These are phyloP conservation scores for Scolopax mira DNA, from an alignment of 2,113 vertebrate species.

Conservation along the genomic window DNA sequence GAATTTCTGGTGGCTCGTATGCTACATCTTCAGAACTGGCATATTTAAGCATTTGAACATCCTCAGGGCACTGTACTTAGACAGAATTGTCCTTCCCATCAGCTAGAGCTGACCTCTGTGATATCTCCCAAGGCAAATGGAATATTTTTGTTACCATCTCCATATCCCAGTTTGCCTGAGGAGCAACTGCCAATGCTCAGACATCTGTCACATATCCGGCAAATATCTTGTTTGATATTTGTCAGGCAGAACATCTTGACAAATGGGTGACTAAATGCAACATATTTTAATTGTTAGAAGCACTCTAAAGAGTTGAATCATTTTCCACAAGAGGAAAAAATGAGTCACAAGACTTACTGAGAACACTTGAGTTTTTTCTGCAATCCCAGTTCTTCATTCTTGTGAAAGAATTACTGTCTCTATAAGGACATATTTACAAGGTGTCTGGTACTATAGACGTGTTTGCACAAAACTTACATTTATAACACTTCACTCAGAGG, in stretches of 20 bases:
- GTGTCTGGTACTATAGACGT: background rate
- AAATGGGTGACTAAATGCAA: background rate
- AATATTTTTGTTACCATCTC: background rate
- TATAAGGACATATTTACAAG: background rate
- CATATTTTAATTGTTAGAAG: background rate
- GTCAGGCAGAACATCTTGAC: background rate
- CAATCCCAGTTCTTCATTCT: background rate
- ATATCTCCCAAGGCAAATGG: background rate
- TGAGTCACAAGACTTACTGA: background rate
- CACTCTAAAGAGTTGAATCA: background rate
- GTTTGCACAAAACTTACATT: background rate
- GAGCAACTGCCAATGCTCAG: background rate
- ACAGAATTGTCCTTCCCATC: background rate
- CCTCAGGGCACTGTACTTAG: background rate
- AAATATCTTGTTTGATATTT: background rate
- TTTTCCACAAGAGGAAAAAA: background rate
- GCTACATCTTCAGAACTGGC: background rate
- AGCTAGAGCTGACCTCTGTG: background rate
- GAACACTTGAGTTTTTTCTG: background rate
- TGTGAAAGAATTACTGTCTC: background rate
- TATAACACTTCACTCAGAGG: background rate
- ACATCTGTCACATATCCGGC: background rate
- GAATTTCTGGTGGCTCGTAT: background rate
- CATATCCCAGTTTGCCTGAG: background rate
- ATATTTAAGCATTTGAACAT: background rate